Evolutionary conservation across 2,797 vertebrate species (phyloP).

Genomic region (Gallinago stenura): DNA sequence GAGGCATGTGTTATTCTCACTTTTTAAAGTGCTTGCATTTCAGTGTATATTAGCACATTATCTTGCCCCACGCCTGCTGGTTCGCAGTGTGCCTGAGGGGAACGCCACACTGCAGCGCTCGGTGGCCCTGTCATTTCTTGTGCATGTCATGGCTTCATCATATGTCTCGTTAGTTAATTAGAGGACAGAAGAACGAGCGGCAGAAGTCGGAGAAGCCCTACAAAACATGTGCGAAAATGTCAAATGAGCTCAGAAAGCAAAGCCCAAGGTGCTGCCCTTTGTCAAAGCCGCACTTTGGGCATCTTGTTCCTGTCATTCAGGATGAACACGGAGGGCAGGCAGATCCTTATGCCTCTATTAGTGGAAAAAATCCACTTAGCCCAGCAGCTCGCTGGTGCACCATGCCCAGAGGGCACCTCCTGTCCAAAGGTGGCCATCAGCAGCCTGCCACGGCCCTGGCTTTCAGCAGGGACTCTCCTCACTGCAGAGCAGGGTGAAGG

Average conservation of each 20-base stretch:
- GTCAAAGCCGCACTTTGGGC: not conserved
- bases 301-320: not conserved
- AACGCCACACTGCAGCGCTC: not conserved
- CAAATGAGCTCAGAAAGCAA: not conserved
- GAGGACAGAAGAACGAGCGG: not conserved
- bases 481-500: not conserved
- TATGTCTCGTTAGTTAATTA: conserved; percentile 24
- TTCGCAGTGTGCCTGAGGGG: accelerated
- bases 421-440: not conserved
- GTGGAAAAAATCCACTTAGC: not conserved
- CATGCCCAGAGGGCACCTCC: not conserved
- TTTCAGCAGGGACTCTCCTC: not conserved
- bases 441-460: accelerated
- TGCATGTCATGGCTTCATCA: not conserved
- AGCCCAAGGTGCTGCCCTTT: not conserved
- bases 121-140: not conserved
- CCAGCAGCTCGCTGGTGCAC: not conserved
- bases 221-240: not conserved
- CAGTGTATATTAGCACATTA: not conserved
- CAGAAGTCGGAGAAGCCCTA: not conserved
- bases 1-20: accelerated
- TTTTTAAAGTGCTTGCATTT: accelerated
- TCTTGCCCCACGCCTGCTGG: not conserved
- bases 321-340: not conserved
- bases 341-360: not conserved